Conservation (phyloP, 2,113 vertebrate species). For the Gymnarchus niloticus region DNA sequence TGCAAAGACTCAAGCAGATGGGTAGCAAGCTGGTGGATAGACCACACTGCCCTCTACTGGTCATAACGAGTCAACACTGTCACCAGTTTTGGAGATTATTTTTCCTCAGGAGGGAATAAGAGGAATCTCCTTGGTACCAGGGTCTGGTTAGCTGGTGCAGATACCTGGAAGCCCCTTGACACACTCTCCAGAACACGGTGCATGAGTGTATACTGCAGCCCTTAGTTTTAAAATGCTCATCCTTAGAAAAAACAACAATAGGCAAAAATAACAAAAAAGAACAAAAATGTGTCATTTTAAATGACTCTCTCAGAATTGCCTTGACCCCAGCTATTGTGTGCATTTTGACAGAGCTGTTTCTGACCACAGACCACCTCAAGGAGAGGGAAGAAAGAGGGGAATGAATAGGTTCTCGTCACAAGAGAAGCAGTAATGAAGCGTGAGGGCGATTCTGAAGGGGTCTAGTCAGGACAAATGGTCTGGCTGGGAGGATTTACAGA, state of each 20-base stretch:
- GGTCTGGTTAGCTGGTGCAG: background rate
- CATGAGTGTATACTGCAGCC: background rate
- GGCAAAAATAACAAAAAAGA: background rate
- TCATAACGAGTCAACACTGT: slow-evolving; percentile 9
- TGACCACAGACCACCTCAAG: background rate
- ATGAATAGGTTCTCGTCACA: background rate
- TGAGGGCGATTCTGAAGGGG: background rate
- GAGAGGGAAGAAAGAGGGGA: background rate
- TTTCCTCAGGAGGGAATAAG: background rate
- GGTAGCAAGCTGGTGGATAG: slow-evolving; percentile 43
- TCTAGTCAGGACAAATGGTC: background rate
- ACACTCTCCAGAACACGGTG: background rate
- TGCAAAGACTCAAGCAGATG: slow-evolving; percentile 33
- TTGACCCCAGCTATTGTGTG: slow-evolving; percentile 11
- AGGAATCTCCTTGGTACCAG: background rate
- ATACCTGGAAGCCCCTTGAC: background rate
- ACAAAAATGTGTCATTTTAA: slow-evolving; percentile 31
- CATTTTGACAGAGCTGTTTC: slow-evolving; percentile 27
- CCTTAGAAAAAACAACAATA: background rate
- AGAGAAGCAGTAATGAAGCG: background rate
- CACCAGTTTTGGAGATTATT: slow-evolving; percentile 16
- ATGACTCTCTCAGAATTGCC: slow-evolving; percentile 25
- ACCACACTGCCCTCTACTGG: slow-evolving; percentile 70
- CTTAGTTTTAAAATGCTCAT: background rate
- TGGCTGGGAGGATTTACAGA: background rate